Base-by-base conservation (phyloP, 2,888 invertebrate genomes). In the Ceriagrion tenellum region DNA sequence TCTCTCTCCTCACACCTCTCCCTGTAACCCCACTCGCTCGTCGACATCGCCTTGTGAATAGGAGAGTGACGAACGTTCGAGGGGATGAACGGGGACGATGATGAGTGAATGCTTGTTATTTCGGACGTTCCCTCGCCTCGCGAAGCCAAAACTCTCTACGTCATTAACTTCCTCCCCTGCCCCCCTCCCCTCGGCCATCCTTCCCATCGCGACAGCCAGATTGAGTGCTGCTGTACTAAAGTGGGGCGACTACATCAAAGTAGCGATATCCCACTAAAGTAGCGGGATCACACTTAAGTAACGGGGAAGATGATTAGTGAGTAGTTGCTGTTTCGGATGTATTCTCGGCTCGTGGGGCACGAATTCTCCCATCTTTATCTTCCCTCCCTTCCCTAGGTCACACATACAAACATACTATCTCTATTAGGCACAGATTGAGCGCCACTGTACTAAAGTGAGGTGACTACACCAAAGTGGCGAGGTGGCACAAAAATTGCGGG, bases 281-380 rank as follows among this genome's bases (percentile, higher is more conserved):
- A 47, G 47, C 47, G 47, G 2, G 47, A 47, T 47, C 8, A 8
- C 2, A 47, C 47, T 2, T 4, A 47, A 47, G 47, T 47, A 47
- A 47, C 47, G 47, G 47, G 16, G 81, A 81, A 10, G 13, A 81
- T n/a, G 90, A 91, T 35, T 59, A 91, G 59, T 91, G 91, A 91
- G 63, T 91, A 40, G 63, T 91, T 91, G 59, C 63, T 91, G 63
- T 91, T 91, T 91, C 91, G 91, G 91, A 91, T 63, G 91, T 91
- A 35, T 35, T 23, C 59, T 59, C 6, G 91, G 30, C 35, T n/a
- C n/a, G 59, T 18, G 35, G 59, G 63, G 59, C 69, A 26, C 26
- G n/a, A 69, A 26, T 2, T 69, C n/a, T 26, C 69, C 8, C 69
- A n/a, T n/a, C 69, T n/a, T 26, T 69, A 26, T 4, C 69, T 6